Base-by-base conservation (phyloP, 2,888 invertebrate genomes). In the Microplitis manilae region DNA sequence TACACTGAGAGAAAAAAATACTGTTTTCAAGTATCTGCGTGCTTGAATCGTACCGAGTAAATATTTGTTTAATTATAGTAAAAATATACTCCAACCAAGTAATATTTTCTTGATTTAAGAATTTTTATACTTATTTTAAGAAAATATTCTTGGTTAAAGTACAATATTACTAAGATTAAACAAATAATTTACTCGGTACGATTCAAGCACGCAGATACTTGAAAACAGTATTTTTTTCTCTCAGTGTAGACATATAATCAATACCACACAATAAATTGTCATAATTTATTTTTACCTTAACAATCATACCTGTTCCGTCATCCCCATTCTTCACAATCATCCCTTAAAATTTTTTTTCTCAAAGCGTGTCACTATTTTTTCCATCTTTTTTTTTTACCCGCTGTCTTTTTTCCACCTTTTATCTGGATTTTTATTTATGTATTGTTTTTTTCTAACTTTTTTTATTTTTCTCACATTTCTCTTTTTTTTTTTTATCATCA, bases 331-430 rank as follows among this genome's bases (percentile, higher is more conserved):
- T 50, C 13, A 50, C 13, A 8, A 50, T 50, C 13, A 50, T 7
- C 38, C 50, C 6, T 9, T 38, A 15, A 15, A 15, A 70, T 60
- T 65, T n/a, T 40, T 65, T 13, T 17, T 59, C n/a, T 7, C 13
- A 61, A 77, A 50, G 17, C 8, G 70, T 75, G 30, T 65, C 50
- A 70, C 50, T 13, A 50, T 50, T 50, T 50, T 17, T 71, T 62
- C 38, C 38, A 15, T 41, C 61, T 20, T 73, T 17, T 9, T 15
- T 41, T 70, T 20, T 15, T 17, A 76, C 8, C 15, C 9, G 7
- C 5, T 39, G 13, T 50, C 13, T 50, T 50, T 13, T 50, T 50
- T 50, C 13, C 5, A 50, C 13, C 13, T 50, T 50, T 50, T 13
- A 50, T 5, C 50, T 50, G 5, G 50, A 50, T 75, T 65, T 73